Base-by-base conservation (phyloP, 2,888 invertebrate genomes). In the Cerastis leucographa region DNA sequence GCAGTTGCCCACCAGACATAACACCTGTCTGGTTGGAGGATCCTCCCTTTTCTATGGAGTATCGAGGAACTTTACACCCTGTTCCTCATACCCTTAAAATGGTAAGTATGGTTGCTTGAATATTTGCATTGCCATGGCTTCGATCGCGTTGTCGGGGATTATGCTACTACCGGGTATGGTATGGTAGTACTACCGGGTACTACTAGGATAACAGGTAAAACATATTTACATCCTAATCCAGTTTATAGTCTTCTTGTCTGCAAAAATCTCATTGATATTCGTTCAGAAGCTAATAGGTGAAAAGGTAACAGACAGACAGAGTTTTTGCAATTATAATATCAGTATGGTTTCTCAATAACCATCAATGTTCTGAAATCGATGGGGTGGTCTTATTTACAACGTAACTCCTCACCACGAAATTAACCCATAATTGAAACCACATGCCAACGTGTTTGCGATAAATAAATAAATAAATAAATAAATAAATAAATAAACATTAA, bases 321-420 rank as follows among this genome's bases (percentile, higher is more conserved):
- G 11, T 12, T 12, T 19, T 29, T 61, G 59, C 59, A 29, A 29
- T 59, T 19, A 19, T 19, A 29, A 19, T 29, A 19, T 29, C 0
- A 29, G 22, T 22, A 62, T 14, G 11, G 29, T 59, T 29, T 29
- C 62, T 62, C 35, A 42, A 17, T 35, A 44, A 11, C 1, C n/a
- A 42, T 19, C 25, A 42, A 14, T 29, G 29, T 9, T 14, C n/a
- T 40, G 9, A 22, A 76, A 66, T 76, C 59, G 8, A 49, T 9
- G 14, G 54, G 72, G 59, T 83, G 68, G 68, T 84, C 59, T 59
- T 19, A 14, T 65, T 42, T 5, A 14, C 11, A 17, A 56, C 44
- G 4, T 9, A n/a, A 66, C 0, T 25, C 19, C 7, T n/a, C 17
- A 14, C 74, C 85, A 49, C 62, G 40, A 35, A 67, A 54, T 29